phyloP scores from a whole-genome alignment of 2,113 vertebrate species.

The Ahaetulla prasina region DNA sequence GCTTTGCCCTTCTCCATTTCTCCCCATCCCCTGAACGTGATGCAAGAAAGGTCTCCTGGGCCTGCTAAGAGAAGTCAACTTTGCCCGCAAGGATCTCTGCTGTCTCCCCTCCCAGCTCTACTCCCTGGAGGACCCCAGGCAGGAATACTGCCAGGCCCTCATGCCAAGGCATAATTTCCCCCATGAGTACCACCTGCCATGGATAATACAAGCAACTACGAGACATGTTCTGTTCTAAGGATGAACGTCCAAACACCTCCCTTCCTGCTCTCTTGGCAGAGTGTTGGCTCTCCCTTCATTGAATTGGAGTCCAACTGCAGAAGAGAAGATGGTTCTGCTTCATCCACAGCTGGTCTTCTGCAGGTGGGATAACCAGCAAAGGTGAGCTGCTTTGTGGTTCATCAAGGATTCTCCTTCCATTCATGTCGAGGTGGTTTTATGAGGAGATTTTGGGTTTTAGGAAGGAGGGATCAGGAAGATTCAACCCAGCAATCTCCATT shows the following conservation, averaged over 20 bases:
- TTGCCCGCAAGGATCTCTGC: neutral
- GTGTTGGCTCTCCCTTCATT: neutral
- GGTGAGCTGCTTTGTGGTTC: neutral
- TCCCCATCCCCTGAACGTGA: neutral
- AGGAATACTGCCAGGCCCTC: neutral
- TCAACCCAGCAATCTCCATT: too few relatives aligned
- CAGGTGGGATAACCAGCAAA: neutral
- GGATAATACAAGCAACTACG: neutral
- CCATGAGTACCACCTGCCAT: neutral
- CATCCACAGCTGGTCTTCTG: too few relatives aligned
- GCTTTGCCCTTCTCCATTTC: fast-evolving
- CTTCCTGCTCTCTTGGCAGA: neutral
- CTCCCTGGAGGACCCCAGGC: neutral
- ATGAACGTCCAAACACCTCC: neutral
- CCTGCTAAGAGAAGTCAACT: neutral
- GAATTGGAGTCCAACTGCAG: neutral
- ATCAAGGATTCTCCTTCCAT: neutral
- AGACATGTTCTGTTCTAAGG: neutral
- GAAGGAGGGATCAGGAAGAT: neutral
- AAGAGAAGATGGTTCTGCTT: neutral
- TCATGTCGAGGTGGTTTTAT: neutral
- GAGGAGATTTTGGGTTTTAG: neutral
- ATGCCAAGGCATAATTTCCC: neutral
- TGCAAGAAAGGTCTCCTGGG: neutral
- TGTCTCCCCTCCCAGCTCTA: neutral